phyloP scores from a whole-genome alignment of 2,888 invertebrate genomes.

The Ferrisia virgata region DNA sequence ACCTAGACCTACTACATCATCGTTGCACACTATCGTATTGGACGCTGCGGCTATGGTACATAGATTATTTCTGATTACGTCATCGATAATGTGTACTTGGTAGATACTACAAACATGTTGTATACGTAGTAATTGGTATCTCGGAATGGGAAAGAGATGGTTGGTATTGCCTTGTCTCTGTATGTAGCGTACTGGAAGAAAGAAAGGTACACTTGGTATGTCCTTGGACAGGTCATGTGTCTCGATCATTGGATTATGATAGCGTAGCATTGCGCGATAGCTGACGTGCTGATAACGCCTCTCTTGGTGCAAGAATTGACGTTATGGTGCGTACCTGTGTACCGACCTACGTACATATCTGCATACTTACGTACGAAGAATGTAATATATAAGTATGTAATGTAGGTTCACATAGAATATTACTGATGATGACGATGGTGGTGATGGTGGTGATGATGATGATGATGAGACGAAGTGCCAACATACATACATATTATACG shows the following conservation, averaged over 20 bases:
- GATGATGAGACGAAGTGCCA: no score
- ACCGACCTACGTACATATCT: neutral
- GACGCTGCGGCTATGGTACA: neutral
- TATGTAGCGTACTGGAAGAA: neutral
- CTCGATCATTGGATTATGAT: neutral
- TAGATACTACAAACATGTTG: no score
- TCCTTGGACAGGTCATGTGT: neutral
- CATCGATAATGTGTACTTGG: no score
- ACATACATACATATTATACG: no score
- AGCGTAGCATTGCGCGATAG: no score
- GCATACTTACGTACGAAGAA: neutral
- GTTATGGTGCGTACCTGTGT: neutral
- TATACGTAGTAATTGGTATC: no score
- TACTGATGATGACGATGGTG: no score
- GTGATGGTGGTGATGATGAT: no score
- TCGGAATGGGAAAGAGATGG: neutral
- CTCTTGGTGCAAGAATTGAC: neutral
- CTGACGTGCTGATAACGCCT: no score
- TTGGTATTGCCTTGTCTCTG: neutral
- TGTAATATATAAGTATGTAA: no score
- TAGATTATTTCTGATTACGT: neutral
- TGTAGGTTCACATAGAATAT: no score
- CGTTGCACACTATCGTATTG: no score
- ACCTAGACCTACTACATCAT: neutral
- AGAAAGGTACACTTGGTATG: neutral